Evolutionary conservation across 2,113 vertebrate genomes (phyloP).

Genomic region (Poicephalus gulielmi): DNA sequence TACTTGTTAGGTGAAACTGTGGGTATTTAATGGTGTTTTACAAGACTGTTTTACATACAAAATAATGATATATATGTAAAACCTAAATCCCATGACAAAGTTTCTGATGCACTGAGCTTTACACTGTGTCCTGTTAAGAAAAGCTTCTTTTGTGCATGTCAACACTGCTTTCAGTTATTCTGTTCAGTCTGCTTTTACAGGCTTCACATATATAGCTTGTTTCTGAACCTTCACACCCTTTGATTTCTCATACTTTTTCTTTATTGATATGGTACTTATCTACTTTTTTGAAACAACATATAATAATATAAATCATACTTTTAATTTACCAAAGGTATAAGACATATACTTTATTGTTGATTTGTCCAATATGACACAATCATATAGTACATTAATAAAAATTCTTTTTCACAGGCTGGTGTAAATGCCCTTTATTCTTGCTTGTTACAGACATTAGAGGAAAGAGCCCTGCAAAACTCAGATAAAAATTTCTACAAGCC

Average conservation of each 20-base stretch:
- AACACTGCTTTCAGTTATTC: constrained; percentile 10
- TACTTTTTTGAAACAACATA: neutral
- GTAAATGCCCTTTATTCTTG: neutral
- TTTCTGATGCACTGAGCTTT: constrained; percentile 57
- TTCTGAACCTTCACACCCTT: fast-evolving
- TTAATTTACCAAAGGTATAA: neutral
- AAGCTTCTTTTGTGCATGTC: constrained; percentile 7
- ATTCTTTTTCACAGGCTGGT: neutral
- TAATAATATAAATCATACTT: neutral
- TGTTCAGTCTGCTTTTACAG: neutral
- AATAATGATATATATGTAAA: constrained; percentile 64
- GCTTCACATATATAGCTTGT: neutral
- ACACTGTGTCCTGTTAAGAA: constrained; percentile 39
- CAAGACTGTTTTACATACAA: constrained; percentile 46
- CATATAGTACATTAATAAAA: neutral
- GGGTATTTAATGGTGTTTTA: constrained; percentile 12
- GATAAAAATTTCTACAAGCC: neutral
- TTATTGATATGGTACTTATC: neutral
- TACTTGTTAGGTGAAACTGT: constrained; percentile 19
- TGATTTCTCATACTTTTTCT: neutral
- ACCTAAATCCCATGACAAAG: constrained; percentile 37
- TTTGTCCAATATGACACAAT: neutral
- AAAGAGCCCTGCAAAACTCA: neutral
- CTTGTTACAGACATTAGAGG: neutral
- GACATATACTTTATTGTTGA: neutral